phyloP scores from a whole-genome alignment of 2,113 vertebrate genomes.

The Phaethornis superciliosus region DNA sequence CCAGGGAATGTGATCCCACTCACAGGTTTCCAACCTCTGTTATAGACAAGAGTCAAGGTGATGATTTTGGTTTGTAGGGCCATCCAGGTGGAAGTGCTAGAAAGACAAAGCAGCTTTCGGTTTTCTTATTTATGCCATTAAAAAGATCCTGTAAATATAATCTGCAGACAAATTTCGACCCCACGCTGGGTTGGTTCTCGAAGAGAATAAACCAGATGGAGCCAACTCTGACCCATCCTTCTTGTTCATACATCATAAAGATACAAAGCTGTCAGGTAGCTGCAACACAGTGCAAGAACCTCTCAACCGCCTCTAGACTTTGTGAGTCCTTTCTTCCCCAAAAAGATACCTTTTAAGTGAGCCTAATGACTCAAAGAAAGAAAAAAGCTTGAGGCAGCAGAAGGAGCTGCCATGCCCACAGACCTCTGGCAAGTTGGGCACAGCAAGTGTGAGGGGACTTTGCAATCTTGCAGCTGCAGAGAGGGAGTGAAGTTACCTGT shows the following conservation, averaged over 20 bases:
- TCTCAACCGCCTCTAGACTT: accelerated
- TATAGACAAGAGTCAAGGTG: accelerated
- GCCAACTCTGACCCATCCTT: neutral
- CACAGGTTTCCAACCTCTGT: neutral
- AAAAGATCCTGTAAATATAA: neutral
- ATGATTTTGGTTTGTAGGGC: accelerated
- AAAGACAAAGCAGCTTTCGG: neutral
- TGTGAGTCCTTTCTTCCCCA: accelerated
- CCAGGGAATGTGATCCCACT: neutral
- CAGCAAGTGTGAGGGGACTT: accelerated
- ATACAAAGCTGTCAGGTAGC: neutral
- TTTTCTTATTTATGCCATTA: neutral
- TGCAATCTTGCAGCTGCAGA: neutral
- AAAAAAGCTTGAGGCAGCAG: neutral
- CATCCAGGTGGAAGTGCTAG: accelerated
- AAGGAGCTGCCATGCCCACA: accelerated
- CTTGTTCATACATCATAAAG: neutral
- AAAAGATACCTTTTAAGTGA: neutral
- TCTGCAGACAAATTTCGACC: neutral
- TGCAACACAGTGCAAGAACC: neutral
- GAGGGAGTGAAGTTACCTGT: neutral
- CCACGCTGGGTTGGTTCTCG: accelerated
- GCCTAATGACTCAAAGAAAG: too few species aligned
- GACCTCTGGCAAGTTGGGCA: accelerated
- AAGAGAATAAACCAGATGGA: neutral